Evolutionary conservation across 2,113 vertebrate genomes (phyloP).

Genomic region (Maccullochella peelii): DNA sequence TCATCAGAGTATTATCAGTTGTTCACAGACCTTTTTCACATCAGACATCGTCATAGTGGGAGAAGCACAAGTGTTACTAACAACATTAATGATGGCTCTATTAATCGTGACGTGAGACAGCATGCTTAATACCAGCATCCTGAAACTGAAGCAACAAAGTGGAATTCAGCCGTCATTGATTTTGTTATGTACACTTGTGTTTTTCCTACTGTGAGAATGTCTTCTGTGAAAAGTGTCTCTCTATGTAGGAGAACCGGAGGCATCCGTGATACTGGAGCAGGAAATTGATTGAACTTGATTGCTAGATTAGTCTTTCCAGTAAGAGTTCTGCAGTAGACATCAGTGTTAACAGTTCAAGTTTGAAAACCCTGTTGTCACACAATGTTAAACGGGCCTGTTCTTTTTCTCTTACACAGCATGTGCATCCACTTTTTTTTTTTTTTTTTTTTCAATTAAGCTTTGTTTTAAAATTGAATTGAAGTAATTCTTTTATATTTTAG

Average conservation of each 20-base stretch:
- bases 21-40: neutral
- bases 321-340: neutral
- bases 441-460: too few relatives aligned
- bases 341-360: neutral
- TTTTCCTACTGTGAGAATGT: neutral
- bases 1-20: neutral
- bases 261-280: neutral
- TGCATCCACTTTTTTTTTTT: neutral
- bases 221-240: neutral
- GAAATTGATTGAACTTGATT: too few relatives aligned
- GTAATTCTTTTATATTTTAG: conserved; percentile 74
- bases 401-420: neutral
- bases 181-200: neutral
- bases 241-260: neutral
- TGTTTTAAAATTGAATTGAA: neutral
- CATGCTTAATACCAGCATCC: too few relatives aligned
- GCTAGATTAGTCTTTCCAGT: too few relatives aligned
- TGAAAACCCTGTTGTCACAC: neutral
- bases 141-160: neutral
- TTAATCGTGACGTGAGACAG: too few relatives aligned
- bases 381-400: neutral
- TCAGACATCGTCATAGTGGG: neutral
- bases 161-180: too few relatives aligned
- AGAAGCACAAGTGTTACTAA: neutral
- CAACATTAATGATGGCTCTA: neutral